Evolutionary conservation across 2,113 vertebrate species (phyloP).

Genomic region (Rana temporaria): DNA sequence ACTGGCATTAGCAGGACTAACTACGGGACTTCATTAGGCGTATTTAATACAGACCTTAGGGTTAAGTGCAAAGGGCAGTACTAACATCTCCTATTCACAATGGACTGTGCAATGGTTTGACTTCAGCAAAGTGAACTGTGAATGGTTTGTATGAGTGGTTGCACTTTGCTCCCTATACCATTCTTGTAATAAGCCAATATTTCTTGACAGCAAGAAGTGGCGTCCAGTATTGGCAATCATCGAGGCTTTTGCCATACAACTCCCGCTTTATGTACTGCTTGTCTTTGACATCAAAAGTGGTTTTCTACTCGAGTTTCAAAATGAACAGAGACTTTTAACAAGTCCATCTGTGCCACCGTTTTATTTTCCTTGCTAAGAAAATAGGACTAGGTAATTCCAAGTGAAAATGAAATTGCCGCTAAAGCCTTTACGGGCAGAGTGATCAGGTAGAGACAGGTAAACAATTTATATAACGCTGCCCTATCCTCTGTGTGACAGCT

Average conservation of each 20-base stretch:
- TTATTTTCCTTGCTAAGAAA: neutral
- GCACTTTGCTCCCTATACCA: too few species aligned
- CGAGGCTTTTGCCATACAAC: neutral
- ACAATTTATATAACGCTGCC: constrained; percentile 17
- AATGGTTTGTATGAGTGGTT: too few species aligned
- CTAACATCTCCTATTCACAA: too few species aligned
- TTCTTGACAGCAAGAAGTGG: neutral
- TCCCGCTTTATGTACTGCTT: neutral
- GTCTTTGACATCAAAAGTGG: neutral
- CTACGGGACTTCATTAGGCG: neutral
- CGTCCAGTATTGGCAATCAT: neutral
- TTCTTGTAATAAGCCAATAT: too few species aligned
- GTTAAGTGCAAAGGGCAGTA: too few species aligned
- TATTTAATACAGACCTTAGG: too few species aligned
- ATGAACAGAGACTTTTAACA: neutral
- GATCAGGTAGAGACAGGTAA: constrained; percentile 1
- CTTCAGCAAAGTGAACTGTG: too few species aligned
- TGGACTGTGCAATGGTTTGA: too few species aligned
- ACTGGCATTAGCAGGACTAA: neutral
- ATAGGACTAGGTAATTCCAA: neutral
- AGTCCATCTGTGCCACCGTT: neutral
- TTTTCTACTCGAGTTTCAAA: neutral
- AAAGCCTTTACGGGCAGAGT: neutral
- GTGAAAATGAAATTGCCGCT: neutral
- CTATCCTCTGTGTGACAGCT: constrained; percentile 6